phyloP scores from a whole-genome alignment of 2,888 invertebrate genomes.

The Operophtera brumata region DNA sequence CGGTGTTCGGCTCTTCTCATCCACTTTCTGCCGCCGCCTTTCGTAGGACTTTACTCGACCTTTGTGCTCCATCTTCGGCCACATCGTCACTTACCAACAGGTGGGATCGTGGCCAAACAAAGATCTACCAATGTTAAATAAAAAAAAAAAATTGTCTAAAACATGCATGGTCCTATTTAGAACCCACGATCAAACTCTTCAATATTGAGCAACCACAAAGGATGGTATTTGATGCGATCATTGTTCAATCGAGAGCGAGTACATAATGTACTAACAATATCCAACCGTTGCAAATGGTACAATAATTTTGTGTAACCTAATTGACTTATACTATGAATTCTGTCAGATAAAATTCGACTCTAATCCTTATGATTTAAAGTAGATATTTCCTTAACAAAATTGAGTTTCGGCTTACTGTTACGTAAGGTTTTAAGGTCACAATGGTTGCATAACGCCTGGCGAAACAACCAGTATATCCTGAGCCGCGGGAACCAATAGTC shows the following conservation, averaged over 20 bases:
- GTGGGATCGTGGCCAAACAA: too few species aligned
- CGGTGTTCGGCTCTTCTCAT: too few species aligned
- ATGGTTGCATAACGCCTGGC: constrained; percentile 63
- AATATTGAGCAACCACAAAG: constrained; percentile 9
- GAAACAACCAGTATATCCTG: constrained; percentile 50
- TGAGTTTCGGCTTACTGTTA: constrained; percentile 61
- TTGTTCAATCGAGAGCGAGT: constrained; percentile 10
- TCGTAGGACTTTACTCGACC: too few species aligned
- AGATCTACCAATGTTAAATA: too few species aligned
- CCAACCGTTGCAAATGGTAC: constrained; percentile 46
- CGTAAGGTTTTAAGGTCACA: constrained; percentile 74
- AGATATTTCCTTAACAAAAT: constrained; percentile 25
- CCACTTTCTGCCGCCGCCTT: too few species aligned
- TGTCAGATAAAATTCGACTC: constrained; percentile 31
- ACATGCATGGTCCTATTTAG: background rate
- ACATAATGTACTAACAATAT: constrained; percentile 24
- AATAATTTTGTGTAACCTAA: constrained; percentile 57
- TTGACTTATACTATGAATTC: constrained; percentile 40
- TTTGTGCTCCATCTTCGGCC: too few species aligned
- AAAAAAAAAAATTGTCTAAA: background rate
- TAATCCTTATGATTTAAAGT: constrained; percentile 18
- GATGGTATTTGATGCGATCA: constrained; percentile 24
- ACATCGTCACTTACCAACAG: too few species aligned
- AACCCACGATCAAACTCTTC: background rate
- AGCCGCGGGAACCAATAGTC: constrained; percentile 42